A percentile compares a stretch with the other conserved stretches of the same genome.
Conservation (phyloP, 2,888 invertebrate genomes). For the Zygaena filipendulae region DNA sequence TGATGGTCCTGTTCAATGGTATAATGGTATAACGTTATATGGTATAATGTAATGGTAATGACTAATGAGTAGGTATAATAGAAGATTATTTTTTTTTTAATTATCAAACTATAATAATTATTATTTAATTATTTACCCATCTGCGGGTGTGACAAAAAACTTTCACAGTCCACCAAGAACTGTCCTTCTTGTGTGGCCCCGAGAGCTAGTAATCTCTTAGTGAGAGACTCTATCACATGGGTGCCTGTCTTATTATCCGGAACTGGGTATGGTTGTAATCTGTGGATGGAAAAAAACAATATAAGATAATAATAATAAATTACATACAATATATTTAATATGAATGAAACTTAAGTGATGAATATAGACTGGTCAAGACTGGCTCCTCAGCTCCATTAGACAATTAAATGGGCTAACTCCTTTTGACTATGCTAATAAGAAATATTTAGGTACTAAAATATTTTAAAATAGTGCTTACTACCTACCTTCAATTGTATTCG, state of each 20-base stretch:
- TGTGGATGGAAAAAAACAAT: slow-evolving; percentile 28
- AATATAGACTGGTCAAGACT: no score
- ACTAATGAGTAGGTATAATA: slow-evolving; percentile 4
- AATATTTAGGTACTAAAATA: no score
- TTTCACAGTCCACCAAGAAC: slow-evolving; percentile 95
- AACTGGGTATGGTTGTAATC: slow-evolving; percentile 87
- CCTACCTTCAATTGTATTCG: no score
- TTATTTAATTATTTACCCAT: slow-evolving; percentile 71
- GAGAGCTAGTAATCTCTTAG: slow-evolving; percentile 84
- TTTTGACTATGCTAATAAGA: no score
- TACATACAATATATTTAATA: not conserved
- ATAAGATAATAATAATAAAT: not conserved
- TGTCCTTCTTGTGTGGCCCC: slow-evolving; percentile 91
- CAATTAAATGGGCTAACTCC: no score
- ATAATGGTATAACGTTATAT: no score
- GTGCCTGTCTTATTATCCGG: slow-evolving; percentile 92
- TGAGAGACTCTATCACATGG: slow-evolving; percentile 86
- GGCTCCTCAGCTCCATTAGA: no score
- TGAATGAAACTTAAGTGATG: no score
- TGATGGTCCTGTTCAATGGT: slow-evolving; percentile 76
- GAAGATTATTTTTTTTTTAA: not conserved
- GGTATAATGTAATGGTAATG: not conserved
- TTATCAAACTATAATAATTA: no score
- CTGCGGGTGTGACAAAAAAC: slow-evolving; percentile 83
- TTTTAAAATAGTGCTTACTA: no score